Percentiles rank a stretch among this genome's conserved stretches.
phyloP scores from a whole-genome alignment of 1,140 invertebrate genomes.

The Leptinotarsa texana region DNA sequence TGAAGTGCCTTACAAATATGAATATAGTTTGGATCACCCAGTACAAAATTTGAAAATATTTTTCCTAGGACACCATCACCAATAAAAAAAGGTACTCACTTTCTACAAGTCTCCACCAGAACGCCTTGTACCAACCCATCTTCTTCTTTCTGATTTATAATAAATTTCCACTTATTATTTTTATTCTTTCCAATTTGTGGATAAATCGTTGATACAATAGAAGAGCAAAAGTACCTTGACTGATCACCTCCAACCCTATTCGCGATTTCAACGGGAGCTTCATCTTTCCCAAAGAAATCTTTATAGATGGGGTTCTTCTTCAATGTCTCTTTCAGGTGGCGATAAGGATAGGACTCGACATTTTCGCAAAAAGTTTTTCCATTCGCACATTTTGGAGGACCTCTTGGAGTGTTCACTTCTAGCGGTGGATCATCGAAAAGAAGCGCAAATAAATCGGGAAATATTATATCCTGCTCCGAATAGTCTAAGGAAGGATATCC shows the following conservation, averaged over 20 bases:
- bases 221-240: not conserved
- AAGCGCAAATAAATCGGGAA: constrained; percentile 29
- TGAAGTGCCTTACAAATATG: too few species aligned
- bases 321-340: constrained; percentile 34
- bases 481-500: not conserved
- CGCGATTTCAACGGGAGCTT: constrained; percentile 34
- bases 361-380: constrained; percentile 45
- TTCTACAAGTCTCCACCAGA: constrained; percentile 58
- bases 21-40: too few species aligned
- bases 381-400: constrained; percentile 37
- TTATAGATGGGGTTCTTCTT: constrained; percentile 24
- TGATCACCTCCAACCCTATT: constrained; percentile 39
- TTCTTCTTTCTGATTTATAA: constrained; percentile 58
- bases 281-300: constrained; percentile 42
- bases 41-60: too few species aligned
- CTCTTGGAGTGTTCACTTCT: constrained; percentile 16
- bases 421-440: constrained; percentile 27
- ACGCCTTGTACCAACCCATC: constrained; percentile 57
- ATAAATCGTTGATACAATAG: constrained; percentile 43
- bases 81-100: not conserved
- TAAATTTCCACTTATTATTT: constrained; percentile 59
- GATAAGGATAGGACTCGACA: constrained; percentile 43
- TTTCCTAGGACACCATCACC: too few species aligned
- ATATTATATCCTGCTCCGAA: constrained; percentile 30
- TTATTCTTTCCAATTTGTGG: constrained; percentile 49